Percentiles rank a stretch among this genome's conserved stretches.
Evolutionary conservation across 2,113 vertebrate species (phyloP).

Genomic region (Pygoscelis antarcticus): DNA sequence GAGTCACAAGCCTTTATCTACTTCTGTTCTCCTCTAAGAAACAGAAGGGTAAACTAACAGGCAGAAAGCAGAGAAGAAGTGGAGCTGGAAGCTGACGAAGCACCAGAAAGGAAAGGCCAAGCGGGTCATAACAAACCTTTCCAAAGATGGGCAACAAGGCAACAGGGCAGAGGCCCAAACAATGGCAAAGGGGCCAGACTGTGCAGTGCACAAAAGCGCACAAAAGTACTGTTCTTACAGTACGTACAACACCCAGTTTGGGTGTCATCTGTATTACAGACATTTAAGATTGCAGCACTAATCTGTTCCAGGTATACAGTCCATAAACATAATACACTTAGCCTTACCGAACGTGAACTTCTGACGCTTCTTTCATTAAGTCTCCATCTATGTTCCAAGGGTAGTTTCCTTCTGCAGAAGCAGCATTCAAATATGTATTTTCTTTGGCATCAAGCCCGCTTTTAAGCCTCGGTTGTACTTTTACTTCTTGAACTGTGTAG

Average conservation of each 20-base stretch:
- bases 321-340: not conserved
- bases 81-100: not conserved
- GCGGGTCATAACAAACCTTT: not conserved
- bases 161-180: not conserved
- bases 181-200: not conserved
- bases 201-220: not conserved
- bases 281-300: not conserved
- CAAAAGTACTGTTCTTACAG: not conserved
- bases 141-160: not conserved
- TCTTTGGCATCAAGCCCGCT: constrained; percentile 31
- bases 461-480: constrained; percentile 59
- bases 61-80: not conserved
- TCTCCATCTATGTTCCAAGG: constrained; percentile 89
- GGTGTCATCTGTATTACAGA: not conserved
- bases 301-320: not conserved
- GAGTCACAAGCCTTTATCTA: not conserved
- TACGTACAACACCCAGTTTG: not conserved
- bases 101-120: not conserved
- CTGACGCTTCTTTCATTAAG: constrained; percentile 77
- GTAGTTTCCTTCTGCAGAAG: constrained; percentile 64
- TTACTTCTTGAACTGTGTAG: constrained; percentile 80
- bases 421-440: not conserved
- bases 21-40: not conserved
- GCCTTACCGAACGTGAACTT: constrained; percentile 80
- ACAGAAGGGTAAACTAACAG: not conserved